Evolutionary conservation across 2,797 vertebrate species (phyloP).

Genomic region (Enteromius radiatus): DNA sequence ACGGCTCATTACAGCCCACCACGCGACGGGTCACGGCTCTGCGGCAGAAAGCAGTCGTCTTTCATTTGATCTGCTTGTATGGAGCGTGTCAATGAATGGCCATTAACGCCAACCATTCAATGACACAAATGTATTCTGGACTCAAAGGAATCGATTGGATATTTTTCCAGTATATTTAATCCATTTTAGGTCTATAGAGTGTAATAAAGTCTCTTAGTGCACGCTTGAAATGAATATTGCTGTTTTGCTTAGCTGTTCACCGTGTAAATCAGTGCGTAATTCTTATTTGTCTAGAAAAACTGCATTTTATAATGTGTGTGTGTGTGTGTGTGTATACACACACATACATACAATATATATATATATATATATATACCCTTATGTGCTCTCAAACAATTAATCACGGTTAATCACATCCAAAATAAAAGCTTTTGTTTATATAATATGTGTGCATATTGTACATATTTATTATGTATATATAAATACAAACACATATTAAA

Average conservation of each 20-base stretch:
- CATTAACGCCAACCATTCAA: not conserved
- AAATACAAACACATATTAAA: too few relatives aligned
- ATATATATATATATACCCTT: too few relatives aligned
- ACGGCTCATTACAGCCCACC: conserved; percentile 45
- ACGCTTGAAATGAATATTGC: not conserved
- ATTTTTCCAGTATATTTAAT: conserved; percentile 14
- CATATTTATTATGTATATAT: too few relatives aligned
- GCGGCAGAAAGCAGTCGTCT: not conserved
- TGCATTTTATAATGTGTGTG: too few relatives aligned
- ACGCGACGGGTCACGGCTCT: not conserved
- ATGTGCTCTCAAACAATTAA: too few relatives aligned
- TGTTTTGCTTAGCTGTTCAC: not conserved
- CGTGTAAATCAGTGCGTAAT: not conserved
- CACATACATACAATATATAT: too few relatives aligned
- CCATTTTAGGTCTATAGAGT: not conserved
- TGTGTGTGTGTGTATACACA: too few relatives aligned
- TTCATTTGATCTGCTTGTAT: not conserved
- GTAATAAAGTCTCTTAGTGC: not conserved
- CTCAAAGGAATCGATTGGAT: not conserved
- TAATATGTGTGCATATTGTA: too few relatives aligned
- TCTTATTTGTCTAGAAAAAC: too few relatives aligned
- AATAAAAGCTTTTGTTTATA: too few relatives aligned
- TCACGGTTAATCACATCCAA: too few relatives aligned
- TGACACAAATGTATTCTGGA: conserved; percentile 29
- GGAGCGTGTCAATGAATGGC: not conserved